phyloP scores from a whole-genome alignment of 2,888 invertebrate species.

The Tipula confusa region DNA sequence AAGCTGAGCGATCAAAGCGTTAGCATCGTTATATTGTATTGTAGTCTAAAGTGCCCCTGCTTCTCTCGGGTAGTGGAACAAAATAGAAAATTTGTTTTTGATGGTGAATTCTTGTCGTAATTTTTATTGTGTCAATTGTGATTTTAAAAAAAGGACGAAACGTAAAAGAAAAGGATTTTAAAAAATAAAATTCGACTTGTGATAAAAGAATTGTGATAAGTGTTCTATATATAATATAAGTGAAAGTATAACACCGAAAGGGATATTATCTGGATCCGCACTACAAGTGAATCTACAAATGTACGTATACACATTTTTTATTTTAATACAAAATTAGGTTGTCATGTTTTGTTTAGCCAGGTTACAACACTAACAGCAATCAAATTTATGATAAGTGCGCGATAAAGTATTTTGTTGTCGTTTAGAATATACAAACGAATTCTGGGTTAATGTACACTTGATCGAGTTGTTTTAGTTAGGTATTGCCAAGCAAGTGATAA shows the following conservation, averaged over 20 bases:
- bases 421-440: not conserved
- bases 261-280: not conserved
- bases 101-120: not conserved
- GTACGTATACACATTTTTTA: not conserved
- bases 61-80: not conserved
- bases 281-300: not conserved
- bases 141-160: constrained; percentile 7
- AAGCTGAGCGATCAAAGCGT: not conserved
- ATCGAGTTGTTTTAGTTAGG: not conserved
- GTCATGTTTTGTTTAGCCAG: not conserved
- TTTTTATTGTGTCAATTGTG: not conserved
- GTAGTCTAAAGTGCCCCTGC: too few relatives aligned
- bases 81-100: not conserved
- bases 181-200: not conserved
- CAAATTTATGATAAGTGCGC: not conserved
- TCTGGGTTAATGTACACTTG: not conserved
- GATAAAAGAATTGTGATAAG: not conserved
- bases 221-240: not conserved
- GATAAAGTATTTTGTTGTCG: not conserved
- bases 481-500: not conserved
- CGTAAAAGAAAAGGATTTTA: not conserved
- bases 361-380: not conserved
- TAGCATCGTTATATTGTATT: not conserved
- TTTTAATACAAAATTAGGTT: not conserved
- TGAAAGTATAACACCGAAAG: not conserved